Evolutionary conservation across 2,113 vertebrate genomes (phyloP).

Genomic region (Campylomormyrus tamandua): DNA sequence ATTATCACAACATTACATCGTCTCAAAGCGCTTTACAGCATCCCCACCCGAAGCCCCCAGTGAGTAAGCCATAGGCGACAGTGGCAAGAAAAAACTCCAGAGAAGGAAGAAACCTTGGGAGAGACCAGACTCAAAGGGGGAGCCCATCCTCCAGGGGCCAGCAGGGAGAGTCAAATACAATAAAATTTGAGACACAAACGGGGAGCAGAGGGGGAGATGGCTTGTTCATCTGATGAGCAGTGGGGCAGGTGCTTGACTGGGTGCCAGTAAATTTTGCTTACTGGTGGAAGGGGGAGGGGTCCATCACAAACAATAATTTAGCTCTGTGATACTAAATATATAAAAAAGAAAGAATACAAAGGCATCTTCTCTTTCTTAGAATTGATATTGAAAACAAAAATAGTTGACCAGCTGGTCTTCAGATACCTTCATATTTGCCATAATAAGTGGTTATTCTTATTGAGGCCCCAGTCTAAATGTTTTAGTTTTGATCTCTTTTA

Average conservation of each 20-base stretch:
- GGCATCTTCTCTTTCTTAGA: neutral
- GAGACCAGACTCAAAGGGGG: too few relatives aligned
- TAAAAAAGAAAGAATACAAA: neutral
- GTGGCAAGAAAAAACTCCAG: too few relatives aligned
- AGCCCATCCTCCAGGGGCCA: too few relatives aligned
- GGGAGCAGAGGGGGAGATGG: neutral
- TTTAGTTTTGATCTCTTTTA: neutral
- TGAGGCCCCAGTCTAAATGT: neutral
- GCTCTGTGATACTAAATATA: neutral
- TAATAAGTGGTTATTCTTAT: neutral
- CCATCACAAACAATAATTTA: neutral
- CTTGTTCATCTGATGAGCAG: neutral
- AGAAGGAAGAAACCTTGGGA: too few relatives aligned
- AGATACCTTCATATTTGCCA: neutral
- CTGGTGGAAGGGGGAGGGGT: neutral
- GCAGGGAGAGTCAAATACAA: too few relatives aligned
- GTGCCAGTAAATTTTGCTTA: neutral
- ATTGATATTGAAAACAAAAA: neutral
- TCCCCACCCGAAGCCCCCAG: too few relatives aligned
- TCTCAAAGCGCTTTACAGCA: too few relatives aligned
- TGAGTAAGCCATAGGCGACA: too few relatives aligned
- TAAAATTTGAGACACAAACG: too few relatives aligned
- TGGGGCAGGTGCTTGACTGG: neutral
- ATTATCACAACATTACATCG: too few relatives aligned
- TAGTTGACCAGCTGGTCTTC: neutral